These are phyloP conservation scores for Machimus rusticus DNA, from an alignment of 2,888 invertebrate genomes.

Conservation along the genomic window DNA sequence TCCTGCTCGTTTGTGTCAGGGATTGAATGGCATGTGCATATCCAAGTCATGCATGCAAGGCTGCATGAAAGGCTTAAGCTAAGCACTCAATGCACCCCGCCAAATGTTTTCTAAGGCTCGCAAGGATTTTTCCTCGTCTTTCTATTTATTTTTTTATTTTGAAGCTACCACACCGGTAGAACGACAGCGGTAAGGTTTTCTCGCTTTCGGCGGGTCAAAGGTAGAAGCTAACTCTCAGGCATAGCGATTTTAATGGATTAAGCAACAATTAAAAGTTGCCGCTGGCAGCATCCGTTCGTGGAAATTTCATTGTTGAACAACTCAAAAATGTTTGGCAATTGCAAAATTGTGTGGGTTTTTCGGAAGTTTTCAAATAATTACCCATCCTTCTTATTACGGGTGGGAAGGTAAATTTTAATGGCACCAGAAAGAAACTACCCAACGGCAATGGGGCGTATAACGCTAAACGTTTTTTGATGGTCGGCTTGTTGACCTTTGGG, in stretches of 20 bases:
- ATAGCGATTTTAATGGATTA: not conserved
- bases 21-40: not conserved
- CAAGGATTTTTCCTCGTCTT: not conserved
- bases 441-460: not conserved
- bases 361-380: not conserved
- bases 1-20: not conserved
- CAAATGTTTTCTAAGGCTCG: not conserved
- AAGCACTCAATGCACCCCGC: not conserved
- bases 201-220: not conserved
- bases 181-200: not conserved
- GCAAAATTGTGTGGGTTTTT: not conserved
- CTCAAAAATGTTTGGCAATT: not conserved
- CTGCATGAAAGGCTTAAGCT: not conserved
- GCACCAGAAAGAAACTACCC: not conserved
- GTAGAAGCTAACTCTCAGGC: not conserved
- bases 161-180: not conserved
- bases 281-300: not conserved
- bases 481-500: not conserved
- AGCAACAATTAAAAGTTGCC: not conserved
- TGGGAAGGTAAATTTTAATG: not conserved
- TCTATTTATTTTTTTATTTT: not conserved
- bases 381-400: not conserved
- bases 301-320: not conserved
- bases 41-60: not conserved
- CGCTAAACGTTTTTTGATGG: not conserved